A percentile compares a stretch with the other conserved stretches of the same genome.
phyloP scores from a whole-genome alignment of 1,140 invertebrate species.

The Rhopalosiphum maidis region DNA sequence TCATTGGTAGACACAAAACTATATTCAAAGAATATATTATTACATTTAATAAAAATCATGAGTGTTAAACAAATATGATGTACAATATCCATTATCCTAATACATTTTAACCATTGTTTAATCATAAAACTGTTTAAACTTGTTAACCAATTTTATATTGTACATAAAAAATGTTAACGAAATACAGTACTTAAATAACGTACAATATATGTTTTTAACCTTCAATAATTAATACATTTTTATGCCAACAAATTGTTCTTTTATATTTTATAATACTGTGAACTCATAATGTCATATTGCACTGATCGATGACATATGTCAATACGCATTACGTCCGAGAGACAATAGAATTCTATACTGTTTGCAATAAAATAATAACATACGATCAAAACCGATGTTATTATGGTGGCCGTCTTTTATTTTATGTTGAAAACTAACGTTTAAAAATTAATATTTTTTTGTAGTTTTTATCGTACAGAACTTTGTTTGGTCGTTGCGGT shows the following conservation, averaged over 20 bases:
- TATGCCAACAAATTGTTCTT: too few species aligned
- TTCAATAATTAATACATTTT: not conserved
- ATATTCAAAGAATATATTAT: too few species aligned
- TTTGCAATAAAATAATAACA: not conserved
- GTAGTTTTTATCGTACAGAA: not conserved
- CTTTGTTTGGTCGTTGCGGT: not conserved
- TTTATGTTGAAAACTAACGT: too few species aligned
- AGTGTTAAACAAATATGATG: not conserved
- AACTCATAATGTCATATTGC: not conserved
- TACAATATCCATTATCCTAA: not conserved
- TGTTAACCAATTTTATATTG: too few species aligned
- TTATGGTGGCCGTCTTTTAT: not conserved
- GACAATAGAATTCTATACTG: too few species aligned
- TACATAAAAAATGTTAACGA: too few species aligned
- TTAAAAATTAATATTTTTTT: not conserved
- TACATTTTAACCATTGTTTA: not conserved
- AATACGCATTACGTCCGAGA: not conserved
- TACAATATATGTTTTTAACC: not conserved
- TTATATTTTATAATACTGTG: not conserved
- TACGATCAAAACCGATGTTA: too few species aligned
- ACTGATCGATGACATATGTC: not conserved
- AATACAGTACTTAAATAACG: too few species aligned
- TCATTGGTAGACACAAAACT: too few species aligned
- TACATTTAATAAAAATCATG: not conserved
- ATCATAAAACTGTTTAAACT: not conserved